These are phyloP conservation scores for Stenurella melanura DNA, from an alignment of 2,888 invertebrate species.

Conservation along the genomic window DNA sequence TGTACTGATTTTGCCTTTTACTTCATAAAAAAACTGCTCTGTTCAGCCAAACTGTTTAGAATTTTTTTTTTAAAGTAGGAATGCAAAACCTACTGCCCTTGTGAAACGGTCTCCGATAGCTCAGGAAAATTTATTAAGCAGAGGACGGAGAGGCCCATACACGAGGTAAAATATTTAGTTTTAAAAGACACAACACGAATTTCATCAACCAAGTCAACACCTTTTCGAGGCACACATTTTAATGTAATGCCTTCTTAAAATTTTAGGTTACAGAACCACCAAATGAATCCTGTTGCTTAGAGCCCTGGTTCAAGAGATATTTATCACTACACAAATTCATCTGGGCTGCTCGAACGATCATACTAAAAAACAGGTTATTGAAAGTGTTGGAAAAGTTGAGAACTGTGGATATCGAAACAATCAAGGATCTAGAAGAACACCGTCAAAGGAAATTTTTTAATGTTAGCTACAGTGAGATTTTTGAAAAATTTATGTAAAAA, in stretches of 20 bases:
- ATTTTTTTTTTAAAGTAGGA: not conserved
- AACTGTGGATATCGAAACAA: constrained; percentile 46
- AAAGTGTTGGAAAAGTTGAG: constrained; percentile 63
- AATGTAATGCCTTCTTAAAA: no score
- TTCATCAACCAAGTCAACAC: no score
- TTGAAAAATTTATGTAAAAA: constrained; percentile 44
- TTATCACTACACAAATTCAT: constrained; percentile 66
- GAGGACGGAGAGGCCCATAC: constrained; percentile 59
- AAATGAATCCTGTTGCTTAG: constrained; percentile 55
- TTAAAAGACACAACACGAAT: no score
- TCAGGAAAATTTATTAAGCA: constrained; percentile 50
- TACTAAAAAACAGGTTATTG: constrained; percentile 63
- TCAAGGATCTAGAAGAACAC: constrained; percentile 53
- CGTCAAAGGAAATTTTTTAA: constrained; percentile 25
- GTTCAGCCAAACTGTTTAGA: no score
- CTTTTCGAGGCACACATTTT: no score
- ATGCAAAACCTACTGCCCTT: not conserved
- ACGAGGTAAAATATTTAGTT: constrained; percentile 48
- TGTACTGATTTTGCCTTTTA: no score
- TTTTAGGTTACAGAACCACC: constrained; percentile 47
- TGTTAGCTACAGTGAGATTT: constrained; percentile 46
- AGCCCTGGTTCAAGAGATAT: constrained; percentile 67
- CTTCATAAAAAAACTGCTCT: no score
- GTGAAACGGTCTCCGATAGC: not conserved
- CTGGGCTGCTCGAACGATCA: constrained; percentile 61